Base-by-base conservation (phyloP, 2,888 invertebrate genomes). In the Dromius quadrimaculatus region DNA sequence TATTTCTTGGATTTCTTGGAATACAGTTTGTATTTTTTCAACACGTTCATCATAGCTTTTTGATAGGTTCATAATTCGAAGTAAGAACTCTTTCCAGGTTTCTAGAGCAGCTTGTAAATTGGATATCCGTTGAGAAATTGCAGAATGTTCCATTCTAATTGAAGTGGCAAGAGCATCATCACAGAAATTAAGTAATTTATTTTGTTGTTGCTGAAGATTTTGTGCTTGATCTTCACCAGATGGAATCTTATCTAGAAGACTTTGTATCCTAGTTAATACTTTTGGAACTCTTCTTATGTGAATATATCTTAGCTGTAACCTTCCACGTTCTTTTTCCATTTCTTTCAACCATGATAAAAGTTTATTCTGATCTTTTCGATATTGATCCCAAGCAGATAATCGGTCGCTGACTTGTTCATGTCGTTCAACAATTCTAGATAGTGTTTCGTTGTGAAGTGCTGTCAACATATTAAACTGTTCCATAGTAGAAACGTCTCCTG, bases 361-460 rank as follows among this genome's bases (percentile, higher is more conserved):
- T 61, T 87, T 86, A 0, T 87, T 88, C 79, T 92, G 89, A 69
- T 91, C 89, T 72, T 86, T 84, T 77, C 90, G 87, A 79, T 94
- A 95, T 57, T 86, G 86, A 75, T 92, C 91, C 95, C 95, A 95
- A 0, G 89, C 86, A 1, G 87, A 84, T 15, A 95, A 86, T 71
- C 94, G 85, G 0, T 86, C 85, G 74, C 89, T 88, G 6, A 94
- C 90, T 76, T 92, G 89, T 23, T 86, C 85, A 78, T 94, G 93
- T 74, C 94, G 85, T 73, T 92, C 91, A 79, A 92, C 90, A 71
- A 95, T 93, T 74, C 89, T 86, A 0, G 90, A 87, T 20, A 94
- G 81, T 0, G 93, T 93, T 80, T 93, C 93, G 79, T 94, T 93
- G 81, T 94, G 94, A 5, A 92, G 84, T 79, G 92, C 92, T 0